Evolutionary conservation across 2,113 vertebrate genomes (phyloP).

Genomic region (Zosterops borbonicus): DNA sequence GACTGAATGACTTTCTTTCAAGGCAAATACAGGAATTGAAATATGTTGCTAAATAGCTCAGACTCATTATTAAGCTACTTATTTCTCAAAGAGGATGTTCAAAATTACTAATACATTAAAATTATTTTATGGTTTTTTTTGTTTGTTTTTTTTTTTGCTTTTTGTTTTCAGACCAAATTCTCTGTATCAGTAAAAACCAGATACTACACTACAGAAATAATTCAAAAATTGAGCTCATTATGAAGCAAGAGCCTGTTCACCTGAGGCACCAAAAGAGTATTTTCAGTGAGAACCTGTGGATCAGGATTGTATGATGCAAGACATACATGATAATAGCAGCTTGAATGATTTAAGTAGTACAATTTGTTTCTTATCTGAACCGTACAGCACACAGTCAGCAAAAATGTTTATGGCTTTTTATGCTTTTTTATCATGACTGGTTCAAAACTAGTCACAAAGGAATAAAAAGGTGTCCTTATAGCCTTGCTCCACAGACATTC

Average conservation of each 20-base stretch:
- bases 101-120: not conserved
- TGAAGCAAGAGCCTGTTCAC: not conserved
- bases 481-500: not conserved
- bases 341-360: not conserved
- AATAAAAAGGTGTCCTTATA: not conserved
- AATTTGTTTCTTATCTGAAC: constrained; percentile 32
- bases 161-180: not conserved
- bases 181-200: not conserved
- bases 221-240: not conserved
- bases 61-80: not conserved
- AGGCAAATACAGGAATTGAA: not conserved
- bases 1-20: not conserved
- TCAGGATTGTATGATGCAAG: not conserved
- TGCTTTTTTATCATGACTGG: not conserved
- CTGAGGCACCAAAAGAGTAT: not conserved
- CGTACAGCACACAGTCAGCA: not conserved
- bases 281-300: not conserved
- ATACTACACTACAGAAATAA: not conserved
- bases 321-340: not conserved
- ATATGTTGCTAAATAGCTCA: not conserved
- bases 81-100: not conserved
- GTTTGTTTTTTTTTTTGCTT: not conserved
- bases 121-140: not conserved
- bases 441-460: not conserved
- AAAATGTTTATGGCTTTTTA: not conserved